Percentiles rank a stretch among this genome's conserved stretches.
These are phyloP conservation scores for Thalassarche chlororhynchos DNA, from an alignment of 2,113 vertebrate species.

Conservation along the genomic window DNA sequence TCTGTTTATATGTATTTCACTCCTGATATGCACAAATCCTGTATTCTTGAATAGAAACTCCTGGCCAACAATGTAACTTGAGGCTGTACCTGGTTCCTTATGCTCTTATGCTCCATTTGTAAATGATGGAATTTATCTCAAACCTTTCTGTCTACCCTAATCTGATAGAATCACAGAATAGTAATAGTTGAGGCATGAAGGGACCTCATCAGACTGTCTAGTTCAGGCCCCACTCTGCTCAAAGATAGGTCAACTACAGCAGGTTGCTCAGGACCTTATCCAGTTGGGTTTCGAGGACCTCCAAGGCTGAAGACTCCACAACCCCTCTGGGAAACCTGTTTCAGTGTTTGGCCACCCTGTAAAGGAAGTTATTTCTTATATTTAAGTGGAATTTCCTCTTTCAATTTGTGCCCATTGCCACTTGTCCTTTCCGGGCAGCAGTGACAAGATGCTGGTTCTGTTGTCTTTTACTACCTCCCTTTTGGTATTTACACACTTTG, in stretches of 20 bases:
- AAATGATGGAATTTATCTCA: neutral
- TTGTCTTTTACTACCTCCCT: neutral
- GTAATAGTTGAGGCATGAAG: neutral
- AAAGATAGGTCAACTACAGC: neutral
- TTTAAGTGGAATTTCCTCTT: neutral
- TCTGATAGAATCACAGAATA: neutral
- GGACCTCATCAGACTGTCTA: neutral
- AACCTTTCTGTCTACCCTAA: neutral
- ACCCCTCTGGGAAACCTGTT: neutral
- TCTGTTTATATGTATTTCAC: neutral
- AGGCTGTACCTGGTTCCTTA: neutral
- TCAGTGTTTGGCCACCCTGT: neutral
- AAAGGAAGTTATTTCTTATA: neutral
- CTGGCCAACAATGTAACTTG: neutral
- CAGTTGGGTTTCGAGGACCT: neutral
- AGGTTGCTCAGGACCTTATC: neutral
- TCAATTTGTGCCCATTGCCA: neutral
- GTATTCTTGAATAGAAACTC: neutral
- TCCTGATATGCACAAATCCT: neutral
- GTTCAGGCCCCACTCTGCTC: neutral
- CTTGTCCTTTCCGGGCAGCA: neutral
- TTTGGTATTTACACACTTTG: neutral
- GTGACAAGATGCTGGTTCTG: neutral
- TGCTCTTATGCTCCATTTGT: neutral
- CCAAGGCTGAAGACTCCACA: neutral